Evolutionary conservation across 2,888 invertebrate species (phyloP), one percentile per base, ranked within the genome.

Genomic region (Lycaena phlaeas): DNA sequence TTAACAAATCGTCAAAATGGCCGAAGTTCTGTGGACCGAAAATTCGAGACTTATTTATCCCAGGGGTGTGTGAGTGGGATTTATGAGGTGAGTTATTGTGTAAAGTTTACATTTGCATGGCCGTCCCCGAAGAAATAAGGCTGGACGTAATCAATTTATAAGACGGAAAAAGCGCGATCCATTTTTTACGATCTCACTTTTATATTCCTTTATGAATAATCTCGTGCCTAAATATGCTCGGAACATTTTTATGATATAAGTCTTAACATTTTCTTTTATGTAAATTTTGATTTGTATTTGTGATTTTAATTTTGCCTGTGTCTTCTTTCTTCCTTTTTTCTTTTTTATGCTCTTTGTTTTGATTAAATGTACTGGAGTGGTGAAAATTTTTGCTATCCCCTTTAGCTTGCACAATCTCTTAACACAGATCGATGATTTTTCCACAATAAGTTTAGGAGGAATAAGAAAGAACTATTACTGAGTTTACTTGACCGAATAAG

Each of bases 101-200:
- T 18, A 34, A 34, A 34, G 34, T 34, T 34, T 34, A 34, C 22
- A 34, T 34, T 34, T 34, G 34, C 34, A 22, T 34, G 12, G 18
- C 22, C 14, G 18, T 34, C n/a, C 22, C 34, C 11, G 34, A 34
- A 34, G 11, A 18, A 34, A 34, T 34, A 22, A 34, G 22, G 18
- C 22, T 34, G 34, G 34, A 34, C 34, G 18, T 34, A 22, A 34
- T 34, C 34, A 34, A 34, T 34, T 34, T 34, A 34, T 34, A 34
- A 34, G 22, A 18, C 22, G 22, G 18, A 22, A 7, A 22, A 5
- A 22, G 9, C 22, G 22, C 22, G 11, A 12, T 7, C 11, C 10
- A 31, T 12, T 22, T 22, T 34, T 34, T 34, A 34, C 22, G 34
- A 34, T 18, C 17, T 34, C 7, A 12, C 9, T 9, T 14, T 22